A percentile compares a stretch with the other conserved stretches of the same genome.
phyloP scores from a whole-genome alignment of 2,888 invertebrate species.

The Hipparchia sbordonii region DNA sequence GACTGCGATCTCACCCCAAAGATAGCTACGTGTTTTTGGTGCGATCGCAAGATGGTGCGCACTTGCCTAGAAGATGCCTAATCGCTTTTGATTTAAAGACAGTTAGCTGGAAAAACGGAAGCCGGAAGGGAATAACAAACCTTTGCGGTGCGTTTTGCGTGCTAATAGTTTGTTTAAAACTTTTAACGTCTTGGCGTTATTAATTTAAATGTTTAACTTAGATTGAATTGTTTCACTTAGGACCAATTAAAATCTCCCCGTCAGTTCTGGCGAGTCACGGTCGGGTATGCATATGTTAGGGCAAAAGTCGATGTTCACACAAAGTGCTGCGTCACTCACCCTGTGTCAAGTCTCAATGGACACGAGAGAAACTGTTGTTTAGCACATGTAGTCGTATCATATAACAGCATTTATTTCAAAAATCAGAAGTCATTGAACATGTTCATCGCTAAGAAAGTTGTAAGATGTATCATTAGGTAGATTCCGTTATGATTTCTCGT shows the following conservation, averaged over 20 bases:
- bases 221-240: constrained; percentile 65
- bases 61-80: no score
- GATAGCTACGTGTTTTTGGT: no score
- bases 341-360: constrained; percentile 79
- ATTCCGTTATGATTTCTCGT: neutral
- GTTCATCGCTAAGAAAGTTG: no score
- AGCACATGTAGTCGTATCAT: constrained; percentile 59
- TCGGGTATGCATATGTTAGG: constrained; percentile 65
- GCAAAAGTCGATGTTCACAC: constrained; percentile 51
- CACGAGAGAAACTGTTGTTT: constrained; percentile 63
- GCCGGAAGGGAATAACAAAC: no score
- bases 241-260: constrained; percentile 75
- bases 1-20: no score
- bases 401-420: constrained; percentile 12
- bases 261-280: constrained; percentile 68
- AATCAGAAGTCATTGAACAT: neutral
- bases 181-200: constrained; percentile 6
- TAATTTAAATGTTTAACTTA: constrained; percentile 28
- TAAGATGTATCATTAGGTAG: neutral
- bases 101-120: no score
- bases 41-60: no score
- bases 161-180: neutral
- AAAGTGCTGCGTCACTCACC: constrained; percentile 69
- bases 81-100: no score
- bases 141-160: neutral